Evolutionary conservation across 1,140 invertebrate species (phyloP), one percentile per base, ranked within the genome.

Genomic region (Littorina saxatilis): DNA sequence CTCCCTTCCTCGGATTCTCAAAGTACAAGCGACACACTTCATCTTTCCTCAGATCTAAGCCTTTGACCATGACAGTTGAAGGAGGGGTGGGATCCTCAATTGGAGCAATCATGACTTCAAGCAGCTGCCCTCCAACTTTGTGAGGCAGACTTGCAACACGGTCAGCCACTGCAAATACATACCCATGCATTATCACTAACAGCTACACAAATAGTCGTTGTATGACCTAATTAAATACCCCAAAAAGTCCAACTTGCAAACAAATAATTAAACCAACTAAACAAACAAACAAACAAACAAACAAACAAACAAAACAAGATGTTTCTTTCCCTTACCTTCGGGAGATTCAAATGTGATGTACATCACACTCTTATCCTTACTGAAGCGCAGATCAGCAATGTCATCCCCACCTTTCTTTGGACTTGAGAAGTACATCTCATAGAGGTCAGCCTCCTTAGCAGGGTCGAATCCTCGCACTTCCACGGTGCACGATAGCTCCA

Each of bases 1-100:
- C 86, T 29, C 86, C 86, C 27, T 81, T 84, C 29, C 39, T 80
- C 15, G 63, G 79, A 58, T 82, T 85, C 72, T 87, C 86, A 79
- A 87, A 87, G 72, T 80, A 86, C 23, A 81, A 55, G 5, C 13
- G 27, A 15, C 13, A 74, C 32, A 74, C 15, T 29, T 80, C 79
- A 72, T 37, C 47, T 9, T 78, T 32, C 9, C 55, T 27, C 1
- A 35, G 75, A 27, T 78, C 37, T n/a, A 35, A 37, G 9, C 37
- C 55, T 2, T 32, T 39, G 37, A 78, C 39, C 55, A 37, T 39
- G 23, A 66, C 37, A 17, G 76, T 78, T 17, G 27, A 61, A 43
- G 76, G 58, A n/a, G 55, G 76, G n/a, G 39, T 61, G 20, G 58
- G 37, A 1, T 63, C 58, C 58, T 78, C 55, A 3, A 23, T n/a